Conservation (phyloP, 2,797 vertebrate genomes). For the Zalophus californianus region DNA sequence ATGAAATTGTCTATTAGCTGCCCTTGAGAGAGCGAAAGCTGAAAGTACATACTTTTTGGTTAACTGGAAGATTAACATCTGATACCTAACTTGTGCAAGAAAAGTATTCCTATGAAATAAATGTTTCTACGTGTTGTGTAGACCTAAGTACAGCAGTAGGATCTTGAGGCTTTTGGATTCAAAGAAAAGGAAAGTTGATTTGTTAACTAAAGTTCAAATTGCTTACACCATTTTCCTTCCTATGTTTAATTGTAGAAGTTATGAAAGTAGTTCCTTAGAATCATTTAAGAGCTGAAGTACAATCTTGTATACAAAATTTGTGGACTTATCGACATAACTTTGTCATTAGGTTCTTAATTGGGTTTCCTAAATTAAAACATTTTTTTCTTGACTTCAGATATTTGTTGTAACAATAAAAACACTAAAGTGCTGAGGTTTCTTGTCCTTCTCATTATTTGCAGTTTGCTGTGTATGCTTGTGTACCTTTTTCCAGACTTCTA, state of each 20-base stretch:
- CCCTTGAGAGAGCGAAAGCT: slow-evolving; percentile 1
- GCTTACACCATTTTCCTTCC: background rate
- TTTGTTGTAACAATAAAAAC: background rate
- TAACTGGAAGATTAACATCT: background rate
- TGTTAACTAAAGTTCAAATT: background rate
- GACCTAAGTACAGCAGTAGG: background rate
- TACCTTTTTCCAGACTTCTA: background rate
- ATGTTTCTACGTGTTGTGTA: background rate
- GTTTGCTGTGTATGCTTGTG: background rate
- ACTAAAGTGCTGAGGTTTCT: background rate
- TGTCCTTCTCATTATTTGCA: background rate
- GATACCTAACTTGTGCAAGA: slow-evolving; percentile 18
- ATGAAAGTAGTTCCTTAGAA: background rate
- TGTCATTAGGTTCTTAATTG: background rate
- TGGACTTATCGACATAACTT: background rate
- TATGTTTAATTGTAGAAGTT: background rate
- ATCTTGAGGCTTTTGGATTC: background rate
- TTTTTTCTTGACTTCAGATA: background rate
- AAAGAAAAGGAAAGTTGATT: background rate
- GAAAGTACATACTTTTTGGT: background rate
- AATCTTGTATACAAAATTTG: background rate
- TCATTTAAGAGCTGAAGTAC: background rate
- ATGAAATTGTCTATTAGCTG: slow-evolving; percentile 4
- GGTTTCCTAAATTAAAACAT: background rate
- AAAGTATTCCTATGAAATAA: background rate